Percentiles rank a stretch among this genome's conserved stretches.
Conservation (phyloP, 2,888 invertebrate species). For the Nemapogon koenigi region DNA sequence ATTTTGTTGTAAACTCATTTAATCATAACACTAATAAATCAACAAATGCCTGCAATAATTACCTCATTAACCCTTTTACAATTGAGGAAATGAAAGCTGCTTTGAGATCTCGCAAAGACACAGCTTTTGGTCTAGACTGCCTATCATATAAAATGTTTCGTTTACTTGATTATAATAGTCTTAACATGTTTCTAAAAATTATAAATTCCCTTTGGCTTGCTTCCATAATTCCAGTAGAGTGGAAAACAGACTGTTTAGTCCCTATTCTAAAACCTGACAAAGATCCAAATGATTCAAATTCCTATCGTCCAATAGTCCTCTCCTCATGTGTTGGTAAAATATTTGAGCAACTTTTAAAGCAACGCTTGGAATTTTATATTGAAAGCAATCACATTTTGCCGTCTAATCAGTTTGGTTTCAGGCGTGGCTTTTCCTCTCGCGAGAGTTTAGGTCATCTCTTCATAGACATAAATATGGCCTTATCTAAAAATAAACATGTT, state of each 20-base stretch:
- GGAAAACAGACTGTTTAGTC: conserved; percentile 17
- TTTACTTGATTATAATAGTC: conserved; percentile 10
- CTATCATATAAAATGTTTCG: conserved; percentile 14
- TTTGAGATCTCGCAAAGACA: conserved; percentile 13
- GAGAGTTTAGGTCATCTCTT: conserved; percentile 5
- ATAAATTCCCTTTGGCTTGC: conserved; percentile 14
- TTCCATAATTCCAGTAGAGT: conserved; percentile 12
- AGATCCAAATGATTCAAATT: background rate
- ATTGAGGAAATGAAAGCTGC: conserved; percentile 11
- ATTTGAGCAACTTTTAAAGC: background rate
- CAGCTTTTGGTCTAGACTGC: conserved; percentile 15
- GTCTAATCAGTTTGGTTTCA: conserved; percentile 14
- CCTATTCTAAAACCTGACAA: conserved; percentile 11
- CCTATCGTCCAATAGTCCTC: background rate
- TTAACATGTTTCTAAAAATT: conserved; percentile 13
- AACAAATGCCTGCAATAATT: conserved; percentile 1
- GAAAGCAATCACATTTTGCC: conserved; percentile 12
- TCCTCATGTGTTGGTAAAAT: background rate
- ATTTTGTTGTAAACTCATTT: background rate
- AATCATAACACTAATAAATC: background rate
- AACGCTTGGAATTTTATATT: conserved; percentile 9
- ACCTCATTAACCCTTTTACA: conserved; percentile 12
- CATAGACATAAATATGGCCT: conserved; percentile 1
- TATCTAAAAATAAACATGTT: background rate
- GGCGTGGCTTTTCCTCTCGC: conserved; percentile 2